Evolutionary conservation across 2,888 invertebrate species (phyloP).

Genomic region (Orthonevra nobilis): DNA sequence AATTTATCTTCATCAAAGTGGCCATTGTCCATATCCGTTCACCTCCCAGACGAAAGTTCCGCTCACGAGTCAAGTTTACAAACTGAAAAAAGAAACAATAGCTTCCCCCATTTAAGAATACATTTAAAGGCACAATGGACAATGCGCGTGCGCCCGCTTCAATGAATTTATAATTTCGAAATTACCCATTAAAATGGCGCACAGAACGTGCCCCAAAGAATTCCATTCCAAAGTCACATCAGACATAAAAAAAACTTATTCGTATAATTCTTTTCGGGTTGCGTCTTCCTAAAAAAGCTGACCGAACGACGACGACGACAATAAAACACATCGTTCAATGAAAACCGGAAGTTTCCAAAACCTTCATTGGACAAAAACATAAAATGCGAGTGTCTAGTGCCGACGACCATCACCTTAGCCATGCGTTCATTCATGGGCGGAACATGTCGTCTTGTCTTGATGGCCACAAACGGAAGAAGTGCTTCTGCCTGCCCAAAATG

Average conservation of each 20-base stretch:
- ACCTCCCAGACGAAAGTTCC: constrained; percentile 60
- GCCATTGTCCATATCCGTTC: constrained; percentile 61
- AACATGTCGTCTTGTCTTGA: constrained; percentile 52
- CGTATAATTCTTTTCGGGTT: constrained; percentile 60
- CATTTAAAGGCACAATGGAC: not conserved
- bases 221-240: constrained; percentile 44
- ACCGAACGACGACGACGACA: too few species aligned
- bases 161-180: constrained; percentile 60
- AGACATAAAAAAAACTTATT: constrained; percentile 23
- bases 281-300: constrained; percentile 59
- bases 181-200: constrained; percentile 53
- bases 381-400: constrained; percentile 48
- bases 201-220: constrained; percentile 58
- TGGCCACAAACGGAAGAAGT: constrained; percentile 59
- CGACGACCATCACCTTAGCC: constrained; percentile 20
- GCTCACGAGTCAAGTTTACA: constrained; percentile 52
- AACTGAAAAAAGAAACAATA: constrained; percentile 18
- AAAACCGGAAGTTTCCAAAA: constrained; percentile 59
- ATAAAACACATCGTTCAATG: constrained; percentile 15
- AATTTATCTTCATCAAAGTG: constrained; percentile 55
- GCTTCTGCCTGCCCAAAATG: not conserved
- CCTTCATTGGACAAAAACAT: constrained; percentile 24
- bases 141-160: constrained; percentile 43
- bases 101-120: constrained; percentile 12
- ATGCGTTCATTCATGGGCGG: constrained; percentile 57